Evolutionary conservation across 2,888 invertebrate genomes (phyloP).

Genomic region (Leucania comma): DNA sequence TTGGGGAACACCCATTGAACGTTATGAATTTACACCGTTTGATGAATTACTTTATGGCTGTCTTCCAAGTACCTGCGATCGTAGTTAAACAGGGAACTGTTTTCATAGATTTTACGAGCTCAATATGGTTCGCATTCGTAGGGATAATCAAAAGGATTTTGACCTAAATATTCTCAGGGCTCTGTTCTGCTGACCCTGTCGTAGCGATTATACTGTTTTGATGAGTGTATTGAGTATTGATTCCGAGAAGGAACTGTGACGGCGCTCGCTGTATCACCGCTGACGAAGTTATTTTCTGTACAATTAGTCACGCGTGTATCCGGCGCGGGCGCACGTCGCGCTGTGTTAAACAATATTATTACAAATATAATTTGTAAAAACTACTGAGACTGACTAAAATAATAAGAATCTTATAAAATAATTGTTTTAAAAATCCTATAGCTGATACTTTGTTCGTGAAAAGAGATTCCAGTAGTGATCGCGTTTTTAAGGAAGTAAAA

Average conservation of each 20-base stretch:
- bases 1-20: conserved; percentile 34
- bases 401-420: conserved; percentile 4
- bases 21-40: conserved; percentile 5
- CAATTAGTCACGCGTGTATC: conserved; percentile 90
- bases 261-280: conserved; percentile 85
- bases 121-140: neutral
- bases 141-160: conserved; percentile 14
- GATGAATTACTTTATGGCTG: conserved; percentile 9
- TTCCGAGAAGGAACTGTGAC: conserved; percentile 88
- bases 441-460: neutral
- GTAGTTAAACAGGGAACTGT: conserved; percentile 1
- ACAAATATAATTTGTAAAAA: conserved; percentile 44
- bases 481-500: conserved; percentile 5
- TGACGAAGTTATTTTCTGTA: conserved; percentile 90
- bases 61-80: conserved; percentile 23
- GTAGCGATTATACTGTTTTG: conserved; percentile 54
- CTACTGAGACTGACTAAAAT: conserved; percentile 35
- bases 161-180: conserved; percentile 39
- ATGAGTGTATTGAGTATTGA: conserved; percentile 76
- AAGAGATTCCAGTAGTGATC: neutral
- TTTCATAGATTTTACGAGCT: neutral
- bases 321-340: conserved; percentile 83
- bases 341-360: conserved; percentile 41
- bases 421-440: conserved; percentile 9
- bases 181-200: conserved; percentile 6